These are phyloP conservation scores for Muricea muricata DNA, from an alignment of 92 coral and sea anemone species.

Conservation along the genomic window DNA sequence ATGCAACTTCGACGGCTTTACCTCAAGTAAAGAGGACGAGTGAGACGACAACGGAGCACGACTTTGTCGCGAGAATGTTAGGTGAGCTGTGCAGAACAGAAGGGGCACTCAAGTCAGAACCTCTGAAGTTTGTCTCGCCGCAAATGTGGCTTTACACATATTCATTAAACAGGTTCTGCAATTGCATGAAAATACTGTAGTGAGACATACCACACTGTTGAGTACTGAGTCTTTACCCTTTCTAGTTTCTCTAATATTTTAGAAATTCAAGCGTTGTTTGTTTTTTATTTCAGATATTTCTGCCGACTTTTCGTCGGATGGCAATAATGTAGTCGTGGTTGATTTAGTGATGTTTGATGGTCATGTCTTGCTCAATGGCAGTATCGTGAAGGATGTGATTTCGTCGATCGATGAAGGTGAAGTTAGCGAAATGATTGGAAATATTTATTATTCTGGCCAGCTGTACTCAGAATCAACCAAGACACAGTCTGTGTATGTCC, in stretches of 20 bases:
- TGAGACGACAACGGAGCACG: conserved; percentile 54
- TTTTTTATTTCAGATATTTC: too few relatives aligned
- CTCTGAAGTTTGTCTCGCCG: neutral
- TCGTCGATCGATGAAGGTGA: conserved; percentile 47
- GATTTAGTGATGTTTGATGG: conserved; percentile 74
- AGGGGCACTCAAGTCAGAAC: neutral
- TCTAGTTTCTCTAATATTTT: too few relatives aligned
- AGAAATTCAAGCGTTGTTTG: too few relatives aligned
- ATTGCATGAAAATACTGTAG: too few relatives aligned
- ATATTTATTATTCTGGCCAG: conserved; percentile 72
- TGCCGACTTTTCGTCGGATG: conserved; percentile 30
- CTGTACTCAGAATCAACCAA: conserved; percentile 57
- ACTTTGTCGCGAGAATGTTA: conserved; percentile 80
- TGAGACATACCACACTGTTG: too few relatives aligned
- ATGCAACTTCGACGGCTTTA: neutral
- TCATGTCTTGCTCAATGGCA: conserved; percentile 68
- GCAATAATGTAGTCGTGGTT: conserved; percentile 56
- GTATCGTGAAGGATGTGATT: conserved; percentile 73
- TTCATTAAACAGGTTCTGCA: too few relatives aligned
- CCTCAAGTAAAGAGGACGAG: neutral
- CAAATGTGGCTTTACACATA: too few relatives aligned
- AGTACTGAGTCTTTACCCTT: too few relatives aligned
- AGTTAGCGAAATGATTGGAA: conserved; percentile 65
- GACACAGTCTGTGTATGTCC: conserved; percentile 54
- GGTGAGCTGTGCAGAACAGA: too few relatives aligned